Base-by-base conservation (phyloP, 2,113 vertebrate species). In the Salvelinus namaycush region DNA sequence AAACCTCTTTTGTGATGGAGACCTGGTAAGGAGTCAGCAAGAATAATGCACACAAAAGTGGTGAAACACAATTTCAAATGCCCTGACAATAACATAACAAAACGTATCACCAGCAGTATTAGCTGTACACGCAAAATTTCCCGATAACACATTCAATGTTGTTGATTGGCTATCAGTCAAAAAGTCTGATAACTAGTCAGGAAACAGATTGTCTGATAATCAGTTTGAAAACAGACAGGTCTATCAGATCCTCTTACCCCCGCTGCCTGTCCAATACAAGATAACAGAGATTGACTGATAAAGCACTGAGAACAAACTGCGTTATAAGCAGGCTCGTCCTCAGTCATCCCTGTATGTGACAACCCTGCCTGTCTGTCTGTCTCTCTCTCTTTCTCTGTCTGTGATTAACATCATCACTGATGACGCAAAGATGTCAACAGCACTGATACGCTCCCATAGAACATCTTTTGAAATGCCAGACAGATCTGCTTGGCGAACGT, bases 221-320 rank as follows among this genome's bases (percentile, higher is more conserved):
- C 77, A 48, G 51, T 29, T 64, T 69, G 70, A 20, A 48, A 51
- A 26, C 68, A 78, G 3, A 64, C 62, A 22, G 27, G 39, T 44
- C 68, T 69, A 75, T 76, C 75, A 70, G 80, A 84, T 82, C 59
- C 73, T 68, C 27, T 57, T 57, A 57, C 6, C 16, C 27, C 9
- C 39, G 68, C 70, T 71, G 59, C 59, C 70, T 68, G 76, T 83
- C 68, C 34, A 39, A 49, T 5, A 16, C n/a, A 44, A 77, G 70
- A 87, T 82, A 81, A 79, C 62, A 64, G 62, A 64, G 79, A 77
- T 81, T 39, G 64, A 16, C 70, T 22, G 18, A 78, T 60, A 64
- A 24, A 64, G 8, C 11, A 26, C 18, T 64, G 62, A 24, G 39
- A 11, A 18, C 62, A 11, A 11, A 22, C n/a, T 22, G 20, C 22